phyloP scores from a whole-genome alignment of 2,113 vertebrate species.

The Acinonyx jubatus region DNA sequence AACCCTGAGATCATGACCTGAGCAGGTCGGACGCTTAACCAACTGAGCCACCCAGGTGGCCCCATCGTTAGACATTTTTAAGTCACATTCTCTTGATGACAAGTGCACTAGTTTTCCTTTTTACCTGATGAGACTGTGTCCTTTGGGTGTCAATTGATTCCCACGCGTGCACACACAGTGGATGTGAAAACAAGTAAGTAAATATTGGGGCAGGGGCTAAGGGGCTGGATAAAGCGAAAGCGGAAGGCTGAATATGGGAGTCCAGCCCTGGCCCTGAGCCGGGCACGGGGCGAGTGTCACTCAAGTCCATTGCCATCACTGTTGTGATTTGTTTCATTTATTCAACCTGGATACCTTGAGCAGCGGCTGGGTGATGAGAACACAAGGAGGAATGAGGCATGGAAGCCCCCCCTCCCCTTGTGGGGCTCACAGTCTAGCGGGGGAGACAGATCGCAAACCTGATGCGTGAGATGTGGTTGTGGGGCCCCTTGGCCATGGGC shows the following conservation, averaged over 20 bases:
- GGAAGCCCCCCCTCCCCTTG: accelerated
- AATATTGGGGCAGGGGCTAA: not conserved
- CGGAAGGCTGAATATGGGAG: not conserved
- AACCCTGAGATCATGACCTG: too few species aligned
- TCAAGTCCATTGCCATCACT: too few species aligned
- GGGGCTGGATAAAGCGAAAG: too few species aligned
- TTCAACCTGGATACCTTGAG: not conserved
- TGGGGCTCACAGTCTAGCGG: not conserved
- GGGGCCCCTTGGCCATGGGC: not conserved
- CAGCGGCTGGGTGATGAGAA: not conserved
- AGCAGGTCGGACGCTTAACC: too few species aligned
- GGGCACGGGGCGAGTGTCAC: accelerated
- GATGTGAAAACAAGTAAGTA: not conserved
- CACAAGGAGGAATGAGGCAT: not conserved
- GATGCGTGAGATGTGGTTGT: accelerated
- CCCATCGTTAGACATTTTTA: not conserved
- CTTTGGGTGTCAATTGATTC: not conserved
- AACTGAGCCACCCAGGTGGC: too few species aligned
- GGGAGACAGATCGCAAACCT: not conserved
- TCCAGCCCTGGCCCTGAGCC: not conserved
- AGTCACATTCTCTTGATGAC: not conserved
- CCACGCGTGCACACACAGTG: accelerated
- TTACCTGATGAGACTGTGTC: not conserved
- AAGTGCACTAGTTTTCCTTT: not conserved
- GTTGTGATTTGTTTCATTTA: accelerated